Conservation (phyloP, 2,888 invertebrate genomes). For the Syrphus vitripennis region DNA sequence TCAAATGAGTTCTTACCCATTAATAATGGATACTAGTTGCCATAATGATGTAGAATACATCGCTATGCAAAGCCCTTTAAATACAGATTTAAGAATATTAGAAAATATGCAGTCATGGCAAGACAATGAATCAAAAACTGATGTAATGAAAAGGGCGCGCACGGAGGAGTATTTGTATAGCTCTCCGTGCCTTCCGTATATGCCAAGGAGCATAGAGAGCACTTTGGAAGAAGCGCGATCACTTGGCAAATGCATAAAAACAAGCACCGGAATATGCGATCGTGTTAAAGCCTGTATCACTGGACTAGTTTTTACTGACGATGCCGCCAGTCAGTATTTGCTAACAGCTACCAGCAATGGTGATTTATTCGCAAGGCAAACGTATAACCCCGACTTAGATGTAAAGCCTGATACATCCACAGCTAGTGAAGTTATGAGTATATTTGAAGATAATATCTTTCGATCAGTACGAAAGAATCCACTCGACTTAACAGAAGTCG, state of each 20-base stretch:
- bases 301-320: slow-evolving; percentile 75
- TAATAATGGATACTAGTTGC: slow-evolving; percentile 74
- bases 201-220: slow-evolving; percentile 75
- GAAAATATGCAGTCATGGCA: slow-evolving; percentile 72
- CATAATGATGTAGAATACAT: slow-evolving; percentile 75
- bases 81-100: slow-evolving; percentile 76
- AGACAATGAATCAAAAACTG: background rate
- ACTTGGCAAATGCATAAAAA: slow-evolving; percentile 73
- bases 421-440: slow-evolving; percentile 72
- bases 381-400: background rate
- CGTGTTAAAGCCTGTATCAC: slow-evolving; percentile 76
- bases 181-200: slow-evolving; percentile 75
- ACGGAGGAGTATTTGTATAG: slow-evolving; percentile 64
- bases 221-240: slow-evolving; percentile 73
- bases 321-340: slow-evolving; percentile 72
- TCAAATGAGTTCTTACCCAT: slow-evolving; percentile 76
- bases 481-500: slow-evolving; percentile 74
- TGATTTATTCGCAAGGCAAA: slow-evolving; percentile 74
- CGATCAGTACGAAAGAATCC: slow-evolving; percentile 34
- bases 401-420: slow-evolving; percentile 71
- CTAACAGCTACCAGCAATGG: slow-evolving; percentile 77
- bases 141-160: background rate
- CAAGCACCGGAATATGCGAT: slow-evolving; percentile 73
- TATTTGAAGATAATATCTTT: slow-evolving; percentile 73
- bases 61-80: slow-evolving; percentile 74